Evolutionary conservation across 2,797 vertebrate genomes (phyloP).

Genomic region (Adrianichthys oophorus): DNA sequence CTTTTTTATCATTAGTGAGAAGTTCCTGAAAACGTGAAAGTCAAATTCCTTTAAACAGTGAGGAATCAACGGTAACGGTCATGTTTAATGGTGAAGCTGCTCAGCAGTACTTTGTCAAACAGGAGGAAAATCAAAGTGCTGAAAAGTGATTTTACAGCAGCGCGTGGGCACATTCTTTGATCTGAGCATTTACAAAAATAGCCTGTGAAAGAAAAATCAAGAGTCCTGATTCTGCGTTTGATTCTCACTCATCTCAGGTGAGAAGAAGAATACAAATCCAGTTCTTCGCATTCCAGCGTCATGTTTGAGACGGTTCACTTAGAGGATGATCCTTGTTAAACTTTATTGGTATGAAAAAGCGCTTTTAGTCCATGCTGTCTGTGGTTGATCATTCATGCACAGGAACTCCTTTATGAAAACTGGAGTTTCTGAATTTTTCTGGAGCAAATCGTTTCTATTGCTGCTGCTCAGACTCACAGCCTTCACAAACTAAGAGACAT

Average conservation of each 20-base stretch:
- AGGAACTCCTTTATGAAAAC: too few species aligned
- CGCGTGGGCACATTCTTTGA: conserved; percentile 7
- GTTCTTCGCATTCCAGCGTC: not conserved
- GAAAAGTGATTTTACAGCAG: conserved; percentile 4
- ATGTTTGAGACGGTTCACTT: too few species aligned
- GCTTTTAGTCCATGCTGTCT: too few species aligned
- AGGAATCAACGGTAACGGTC: conserved; percentile 25
- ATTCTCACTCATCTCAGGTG: not conserved
- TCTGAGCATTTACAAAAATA: conserved; percentile 15
- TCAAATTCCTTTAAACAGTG: conserved; percentile 1
- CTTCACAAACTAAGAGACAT: too few species aligned
- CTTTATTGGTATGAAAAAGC: too few species aligned
- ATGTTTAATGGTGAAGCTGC: conserved; percentile 22
- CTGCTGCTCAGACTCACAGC: too few species aligned
- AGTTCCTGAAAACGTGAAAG: conserved; percentile 2
- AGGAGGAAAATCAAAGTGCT: conserved; percentile 1
- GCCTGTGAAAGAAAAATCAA: not conserved
- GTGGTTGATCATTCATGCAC: too few species aligned
- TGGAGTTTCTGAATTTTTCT: too few species aligned
- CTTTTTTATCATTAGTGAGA: conserved; percentile 20
- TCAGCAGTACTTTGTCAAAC: conserved; percentile 13
- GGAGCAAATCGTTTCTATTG: too few species aligned
- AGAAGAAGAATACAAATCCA: not conserved
- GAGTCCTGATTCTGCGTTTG: not conserved
- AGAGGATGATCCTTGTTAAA: too few species aligned